These are phyloP conservation scores for Passer montanus DNA, from an alignment of 2,113 vertebrate genomes.

Conservation along the genomic window DNA sequence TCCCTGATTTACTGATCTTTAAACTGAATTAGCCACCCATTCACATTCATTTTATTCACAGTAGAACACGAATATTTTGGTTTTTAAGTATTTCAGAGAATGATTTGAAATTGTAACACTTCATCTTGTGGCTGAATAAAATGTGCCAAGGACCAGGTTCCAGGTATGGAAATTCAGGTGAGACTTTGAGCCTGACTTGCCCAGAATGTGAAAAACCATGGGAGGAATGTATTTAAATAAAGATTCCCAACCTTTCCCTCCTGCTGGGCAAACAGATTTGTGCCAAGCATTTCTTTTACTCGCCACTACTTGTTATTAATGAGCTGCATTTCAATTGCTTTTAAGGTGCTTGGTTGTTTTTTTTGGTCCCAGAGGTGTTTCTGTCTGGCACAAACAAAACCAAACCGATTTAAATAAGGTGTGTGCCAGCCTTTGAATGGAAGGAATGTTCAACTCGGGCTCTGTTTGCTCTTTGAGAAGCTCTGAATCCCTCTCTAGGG, in stretches of 20 bases:
- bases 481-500: neutral
- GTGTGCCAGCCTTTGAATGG: neutral
- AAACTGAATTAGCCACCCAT: neutral
- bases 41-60: neutral
- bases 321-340: neutral
- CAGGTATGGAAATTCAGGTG: neutral
- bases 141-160: neutral
- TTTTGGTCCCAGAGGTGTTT: neutral
- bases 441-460: neutral
- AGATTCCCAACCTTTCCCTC: neutral
- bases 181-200: neutral
- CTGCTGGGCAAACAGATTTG: neutral
- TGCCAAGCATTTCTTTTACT: neutral
- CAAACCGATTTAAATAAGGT: neutral
- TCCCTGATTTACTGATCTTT: neutral
- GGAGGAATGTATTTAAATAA: neutral
- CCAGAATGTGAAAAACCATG: neutral
- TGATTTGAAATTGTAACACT: neutral
- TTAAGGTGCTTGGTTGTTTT: neutral
- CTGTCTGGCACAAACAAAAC: neutral
- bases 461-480: neutral
- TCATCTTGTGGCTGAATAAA: neutral
- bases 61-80: neutral
- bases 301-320: neutral
- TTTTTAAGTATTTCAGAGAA: neutral